Conservation (phyloP, 2,888 invertebrate species). For the Allophyes oxyacanthae region DNA sequence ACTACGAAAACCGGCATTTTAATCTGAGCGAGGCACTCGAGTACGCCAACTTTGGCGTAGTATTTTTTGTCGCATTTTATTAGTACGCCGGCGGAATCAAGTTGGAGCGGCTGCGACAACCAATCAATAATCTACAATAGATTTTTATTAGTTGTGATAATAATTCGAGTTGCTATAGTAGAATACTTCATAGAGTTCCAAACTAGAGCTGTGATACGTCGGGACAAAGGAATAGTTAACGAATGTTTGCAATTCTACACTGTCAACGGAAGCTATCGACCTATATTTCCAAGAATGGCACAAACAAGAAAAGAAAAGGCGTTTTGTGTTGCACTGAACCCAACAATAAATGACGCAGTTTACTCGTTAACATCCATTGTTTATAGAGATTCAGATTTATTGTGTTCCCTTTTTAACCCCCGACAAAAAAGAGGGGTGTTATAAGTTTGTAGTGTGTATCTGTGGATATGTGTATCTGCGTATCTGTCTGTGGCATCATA, state of each 20-base stretch:
- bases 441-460: too few relatives aligned
- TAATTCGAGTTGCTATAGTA: constrained; percentile 20
- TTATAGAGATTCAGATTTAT: not conserved
- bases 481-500: too few relatives aligned
- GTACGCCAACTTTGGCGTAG: too few relatives aligned
- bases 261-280: constrained; percentile 61
- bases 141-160: too few relatives aligned
- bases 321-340: constrained; percentile 15
- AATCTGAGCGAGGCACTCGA: too few relatives aligned
- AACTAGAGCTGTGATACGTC: constrained; percentile 35
- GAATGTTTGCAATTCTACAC: constrained; percentile 68
- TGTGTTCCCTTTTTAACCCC: not conserved
- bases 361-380: not conserved
- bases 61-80: too few relatives aligned
- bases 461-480: too few relatives aligned
- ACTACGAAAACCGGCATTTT: too few relatives aligned
- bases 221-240: constrained; percentile 72
- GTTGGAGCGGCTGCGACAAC: too few relatives aligned
- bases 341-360: not conserved
- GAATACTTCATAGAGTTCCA: constrained; percentile 19
- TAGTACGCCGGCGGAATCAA: too few relatives aligned
- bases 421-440: too few relatives aligned
- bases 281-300: constrained; percentile 50
- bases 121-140: too few relatives aligned
- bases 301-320: constrained; percentile 28